A percentile compares a stretch with the other conserved stretches of the same genome.
These are phyloP conservation scores for Nymphalis c-album DNA, from an alignment of 2,888 invertebrate species.

Conservation along the genomic window DNA sequence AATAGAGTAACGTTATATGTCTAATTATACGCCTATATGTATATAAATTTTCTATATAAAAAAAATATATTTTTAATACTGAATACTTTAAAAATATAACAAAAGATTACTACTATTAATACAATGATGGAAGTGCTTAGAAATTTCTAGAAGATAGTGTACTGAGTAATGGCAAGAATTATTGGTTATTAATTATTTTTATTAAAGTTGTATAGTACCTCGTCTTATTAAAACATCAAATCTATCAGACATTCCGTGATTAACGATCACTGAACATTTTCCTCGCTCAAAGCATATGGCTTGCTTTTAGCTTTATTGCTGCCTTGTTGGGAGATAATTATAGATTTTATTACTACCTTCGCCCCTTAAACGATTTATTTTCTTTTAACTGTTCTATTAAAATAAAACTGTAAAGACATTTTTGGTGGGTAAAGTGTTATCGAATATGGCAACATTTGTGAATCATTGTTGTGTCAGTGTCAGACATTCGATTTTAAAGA, in stretches of 20 bases:
- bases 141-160: no score
- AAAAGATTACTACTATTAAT: no score
- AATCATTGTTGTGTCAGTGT: background rate
- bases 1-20: no score
- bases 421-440: slow-evolving; percentile 26
- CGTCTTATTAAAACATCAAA: background rate
- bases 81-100: no score
- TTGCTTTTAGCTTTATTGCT: slow-evolving; percentile 35
- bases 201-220: background rate
- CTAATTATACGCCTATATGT: no score
- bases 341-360: slow-evolving; percentile 49
- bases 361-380: slow-evolving; percentile 40
- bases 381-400: slow-evolving; percentile 43
- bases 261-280: slow-evolving; percentile 4
- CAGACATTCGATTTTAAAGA: background rate
- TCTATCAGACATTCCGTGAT: slow-evolving; percentile 5
- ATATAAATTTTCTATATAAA: no score
- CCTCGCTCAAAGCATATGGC: slow-evolving; percentile 39
- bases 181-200: background rate
- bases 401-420: slow-evolving; percentile 27
- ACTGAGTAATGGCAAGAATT: no score
- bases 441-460: slow-evolving; percentile 29
- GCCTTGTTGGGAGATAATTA: slow-evolving; percentile 44
- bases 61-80: no score
- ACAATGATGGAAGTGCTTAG: no score